Percentiles rank a stretch among this genome's conserved stretches.
Evolutionary conservation across 2,113 vertebrate species (phyloP).

Genomic region (Arenaria interpres): DNA sequence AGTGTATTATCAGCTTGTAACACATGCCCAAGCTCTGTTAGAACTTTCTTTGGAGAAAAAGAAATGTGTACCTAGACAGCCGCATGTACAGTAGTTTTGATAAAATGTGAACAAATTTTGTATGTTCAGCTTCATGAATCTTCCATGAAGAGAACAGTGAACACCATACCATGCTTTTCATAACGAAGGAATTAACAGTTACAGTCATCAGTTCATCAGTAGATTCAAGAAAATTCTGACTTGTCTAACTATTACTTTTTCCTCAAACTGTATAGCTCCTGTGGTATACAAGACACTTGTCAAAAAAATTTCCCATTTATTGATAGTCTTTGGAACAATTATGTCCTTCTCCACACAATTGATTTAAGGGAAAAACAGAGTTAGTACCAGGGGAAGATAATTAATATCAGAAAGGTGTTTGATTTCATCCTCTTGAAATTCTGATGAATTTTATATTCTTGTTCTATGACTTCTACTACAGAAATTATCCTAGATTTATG

Average conservation of each 20-base stretch:
- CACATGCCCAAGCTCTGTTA: accelerated
- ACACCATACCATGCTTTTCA: not conserved
- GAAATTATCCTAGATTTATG: not conserved
- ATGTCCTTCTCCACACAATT: not conserved
- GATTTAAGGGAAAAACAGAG: not conserved
- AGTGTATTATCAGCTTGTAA: not conserved
- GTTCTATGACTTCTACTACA: not conserved
- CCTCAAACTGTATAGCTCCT: not conserved
- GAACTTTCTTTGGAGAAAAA: not conserved
- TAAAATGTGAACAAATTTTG: not conserved
- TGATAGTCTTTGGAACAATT: not conserved
- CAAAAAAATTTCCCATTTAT: not conserved
- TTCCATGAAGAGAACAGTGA: not conserved
- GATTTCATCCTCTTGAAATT: not conserved
- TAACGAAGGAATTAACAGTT: no score
- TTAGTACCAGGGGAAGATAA: not conserved
- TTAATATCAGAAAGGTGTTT: not conserved
- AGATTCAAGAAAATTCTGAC: not conserved
- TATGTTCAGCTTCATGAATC: not conserved
- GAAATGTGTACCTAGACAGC: not conserved
- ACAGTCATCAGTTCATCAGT: not conserved
- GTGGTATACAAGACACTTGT: no score
- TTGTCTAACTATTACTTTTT: not conserved
- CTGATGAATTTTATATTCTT: not conserved
- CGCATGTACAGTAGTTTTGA: not conserved